Percentiles rank a stretch among this genome's conserved stretches.
phyloP scores from a whole-genome alignment of 2,113 vertebrate genomes.

The Poecile atricapillus region DNA sequence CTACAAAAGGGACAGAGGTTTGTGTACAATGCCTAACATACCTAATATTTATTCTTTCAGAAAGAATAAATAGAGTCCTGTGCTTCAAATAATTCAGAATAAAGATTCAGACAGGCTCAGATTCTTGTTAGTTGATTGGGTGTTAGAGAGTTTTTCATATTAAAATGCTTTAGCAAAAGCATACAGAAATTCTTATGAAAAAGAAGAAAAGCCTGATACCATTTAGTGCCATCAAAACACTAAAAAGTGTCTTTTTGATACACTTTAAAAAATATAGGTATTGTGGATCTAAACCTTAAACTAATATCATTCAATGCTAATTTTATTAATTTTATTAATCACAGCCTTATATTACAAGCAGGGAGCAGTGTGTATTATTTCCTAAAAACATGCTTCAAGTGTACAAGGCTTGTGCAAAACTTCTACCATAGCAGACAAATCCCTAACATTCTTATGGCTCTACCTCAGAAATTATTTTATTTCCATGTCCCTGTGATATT shows the following conservation, averaged over 20 bases:
- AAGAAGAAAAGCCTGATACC: background rate
- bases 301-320: background rate
- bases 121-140: background rate
- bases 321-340: background rate
- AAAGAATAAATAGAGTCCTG: background rate
- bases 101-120: background rate
- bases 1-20: background rate
- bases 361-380: background rate
- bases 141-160: background rate
- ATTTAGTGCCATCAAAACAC: background rate
- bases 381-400: background rate
- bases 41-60: background rate
- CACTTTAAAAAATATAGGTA: background rate
- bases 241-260: background rate
- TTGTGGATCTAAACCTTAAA: background rate
- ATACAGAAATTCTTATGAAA: background rate
- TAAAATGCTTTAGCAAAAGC: background rate
- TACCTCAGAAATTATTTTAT: background rate
- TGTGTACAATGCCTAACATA: background rate
- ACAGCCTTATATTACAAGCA: background rate
- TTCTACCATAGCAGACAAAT: background rate
- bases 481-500: background rate
- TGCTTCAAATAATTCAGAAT: background rate
- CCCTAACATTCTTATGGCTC: background rate
- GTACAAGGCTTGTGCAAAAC: background rate